Conservation (phyloP, 2,888 invertebrate genomes). For the Cheilosia grossa region DNA sequence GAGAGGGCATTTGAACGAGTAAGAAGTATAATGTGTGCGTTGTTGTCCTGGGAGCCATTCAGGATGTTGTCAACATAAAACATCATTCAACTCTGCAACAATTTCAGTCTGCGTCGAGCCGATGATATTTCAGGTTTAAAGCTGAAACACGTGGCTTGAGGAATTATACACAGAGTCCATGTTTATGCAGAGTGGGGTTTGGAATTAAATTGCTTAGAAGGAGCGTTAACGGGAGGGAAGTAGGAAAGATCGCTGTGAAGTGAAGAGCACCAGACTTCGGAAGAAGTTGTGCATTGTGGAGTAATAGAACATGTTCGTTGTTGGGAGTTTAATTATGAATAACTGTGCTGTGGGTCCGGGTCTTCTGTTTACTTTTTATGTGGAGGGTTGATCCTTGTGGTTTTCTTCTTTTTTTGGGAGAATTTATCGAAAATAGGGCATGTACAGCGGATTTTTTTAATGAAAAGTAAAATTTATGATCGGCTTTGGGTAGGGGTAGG, state of each 20-base stretch:
- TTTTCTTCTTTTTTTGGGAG: conserved; percentile 12
- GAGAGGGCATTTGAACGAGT: conserved; percentile 13
- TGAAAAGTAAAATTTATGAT: conserved; percentile 53
- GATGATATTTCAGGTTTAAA: conserved; percentile 67
- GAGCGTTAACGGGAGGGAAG: conserved; percentile 23
- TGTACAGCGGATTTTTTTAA: conserved; percentile 52
- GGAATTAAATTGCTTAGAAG: conserved; percentile 60
- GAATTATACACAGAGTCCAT: conserved; percentile 24
- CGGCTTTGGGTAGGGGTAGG: conserved; percentile 1
- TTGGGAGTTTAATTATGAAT: conserved; percentile 65
- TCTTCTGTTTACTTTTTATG: neutral
- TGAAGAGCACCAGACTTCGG: conserved; percentile 29
- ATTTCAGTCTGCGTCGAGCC: conserved; percentile 28
- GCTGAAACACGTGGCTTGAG: conserved; percentile 59
- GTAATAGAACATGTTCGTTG: conserved; percentile 44
- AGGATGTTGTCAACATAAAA: conserved; percentile 69
- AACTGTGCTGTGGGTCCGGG: conserved; percentile 25
- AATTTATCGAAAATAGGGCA: conserved; percentile 52
- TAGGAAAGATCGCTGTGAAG: conserved; percentile 3
- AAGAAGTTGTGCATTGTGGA: conserved; percentile 41
- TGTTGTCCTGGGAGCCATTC: conserved; percentile 53
- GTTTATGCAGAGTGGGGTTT: conserved; percentile 1
- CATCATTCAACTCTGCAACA: conserved; percentile 58
- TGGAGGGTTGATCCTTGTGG: conserved; percentile 17
- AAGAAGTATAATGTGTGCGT: conserved; percentile 47